phyloP scores from a whole-genome alignment of 2,797 vertebrate species.

The Alfaro cultratus region DNA sequence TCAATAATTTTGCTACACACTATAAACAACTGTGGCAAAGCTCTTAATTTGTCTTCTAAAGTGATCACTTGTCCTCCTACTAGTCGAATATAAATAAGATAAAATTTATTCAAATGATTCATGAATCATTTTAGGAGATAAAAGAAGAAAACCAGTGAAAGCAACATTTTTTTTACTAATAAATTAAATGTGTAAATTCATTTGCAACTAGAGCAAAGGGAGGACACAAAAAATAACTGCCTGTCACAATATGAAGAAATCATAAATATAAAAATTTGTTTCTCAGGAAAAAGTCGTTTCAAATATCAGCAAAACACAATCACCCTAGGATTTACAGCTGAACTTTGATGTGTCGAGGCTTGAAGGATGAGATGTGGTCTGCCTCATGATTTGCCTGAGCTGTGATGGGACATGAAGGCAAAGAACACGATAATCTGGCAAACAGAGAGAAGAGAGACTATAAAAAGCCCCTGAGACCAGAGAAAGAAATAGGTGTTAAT shows the following conservation, averaged over 20 bases:
- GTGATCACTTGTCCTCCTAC: background rate
- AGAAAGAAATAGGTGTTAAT: conserved; percentile 52
- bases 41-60: background rate
- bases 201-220: background rate
- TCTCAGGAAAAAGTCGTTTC: background rate
- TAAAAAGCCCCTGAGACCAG: conserved; percentile 24
- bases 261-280: background rate
- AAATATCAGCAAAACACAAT: background rate
- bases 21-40: background rate
- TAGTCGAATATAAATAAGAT: background rate
- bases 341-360: conserved; percentile 11
- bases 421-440: conserved; percentile 12
- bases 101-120: background rate
- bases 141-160: background rate
- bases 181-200: background rate
- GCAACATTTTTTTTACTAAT: background rate
- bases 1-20: background rate
- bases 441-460: background rate
- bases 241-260: background rate
- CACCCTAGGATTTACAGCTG: background rate
- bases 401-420: conserved; percentile 23
- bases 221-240: background rate
- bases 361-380: conserved; percentile 6
- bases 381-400: conserved; percentile 8
- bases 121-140: background rate